Conservation (phyloP, 53 echinoderm and acorn worm genomes). For the Echinometra lucunter region DNA sequence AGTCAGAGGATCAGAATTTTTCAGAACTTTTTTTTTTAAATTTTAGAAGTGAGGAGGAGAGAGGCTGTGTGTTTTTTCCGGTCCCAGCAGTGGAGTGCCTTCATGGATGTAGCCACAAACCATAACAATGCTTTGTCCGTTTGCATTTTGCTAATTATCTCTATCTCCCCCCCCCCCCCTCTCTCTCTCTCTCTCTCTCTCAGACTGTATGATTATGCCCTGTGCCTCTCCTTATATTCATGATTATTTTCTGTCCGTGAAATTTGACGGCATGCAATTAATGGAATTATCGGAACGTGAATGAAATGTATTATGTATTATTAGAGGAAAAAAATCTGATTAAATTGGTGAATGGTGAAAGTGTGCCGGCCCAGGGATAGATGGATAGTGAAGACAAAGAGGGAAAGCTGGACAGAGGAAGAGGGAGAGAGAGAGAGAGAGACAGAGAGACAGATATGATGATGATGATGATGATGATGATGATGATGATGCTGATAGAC, state of each 20-base stretch:
- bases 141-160: neutral
- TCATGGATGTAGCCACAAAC: neutral
- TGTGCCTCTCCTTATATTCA: neutral
- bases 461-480: too few species aligned
- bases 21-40: neutral
- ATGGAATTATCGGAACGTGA: neutral
- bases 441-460: neutral
- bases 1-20: neutral
- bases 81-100: neutral
- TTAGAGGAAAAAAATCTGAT: neutral
- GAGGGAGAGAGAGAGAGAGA: neutral
- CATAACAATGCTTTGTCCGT: slow-evolving; percentile 38
- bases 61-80: neutral
- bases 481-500: too few species aligned
- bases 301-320: neutral
- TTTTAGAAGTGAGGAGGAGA: neutral
- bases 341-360: neutral
- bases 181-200: too few species aligned
- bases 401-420: neutral
- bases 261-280: slow-evolving; percentile 15
- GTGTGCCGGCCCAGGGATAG: neutral
- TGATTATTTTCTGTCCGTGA: neutral
- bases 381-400: neutral
- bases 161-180: too few species aligned
- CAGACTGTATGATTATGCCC: neutral